Conservation (phyloP, 2,113 vertebrate genomes). For the Rhizomys pruinosus region DNA sequence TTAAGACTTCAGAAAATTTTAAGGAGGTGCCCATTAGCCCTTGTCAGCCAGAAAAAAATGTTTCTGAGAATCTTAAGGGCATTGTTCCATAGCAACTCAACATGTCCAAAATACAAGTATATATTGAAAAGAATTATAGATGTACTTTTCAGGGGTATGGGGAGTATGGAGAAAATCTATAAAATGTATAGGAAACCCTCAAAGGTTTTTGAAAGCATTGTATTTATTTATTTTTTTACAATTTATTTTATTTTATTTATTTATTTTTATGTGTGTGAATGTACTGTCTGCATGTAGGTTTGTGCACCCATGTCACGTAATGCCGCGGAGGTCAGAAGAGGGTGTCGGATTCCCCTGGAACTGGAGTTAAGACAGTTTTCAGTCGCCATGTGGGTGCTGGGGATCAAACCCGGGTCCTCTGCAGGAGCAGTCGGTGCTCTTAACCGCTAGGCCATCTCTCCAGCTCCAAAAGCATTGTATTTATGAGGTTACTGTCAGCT, state of each 20-base stretch:
- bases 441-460: too few species aligned
- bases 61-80: conserved; percentile 6
- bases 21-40: background rate
- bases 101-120: background rate
- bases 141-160: background rate
- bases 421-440: too few species aligned
- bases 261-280: too few species aligned
- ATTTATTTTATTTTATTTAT: too few species aligned
- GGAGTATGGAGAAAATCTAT: background rate
- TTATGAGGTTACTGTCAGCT: background rate
- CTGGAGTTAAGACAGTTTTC: too few species aligned
- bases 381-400: too few species aligned
- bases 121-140: background rate
- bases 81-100: background rate
- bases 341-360: too few species aligned
- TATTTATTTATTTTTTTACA: too few species aligned
- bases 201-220: background rate
- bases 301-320: too few species aligned
- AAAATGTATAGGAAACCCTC: conserved; percentile 10
- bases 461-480: conserved; percentile 11
- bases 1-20: conserved; percentile 31
- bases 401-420: too few species aligned
- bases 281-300: too few species aligned
- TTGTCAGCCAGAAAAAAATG: background rate
- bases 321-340: too few species aligned